These are phyloP conservation scores for Latrodectus elegans DNA, from an alignment of 2,888 invertebrate genomes.

Conservation along the genomic window DNA sequence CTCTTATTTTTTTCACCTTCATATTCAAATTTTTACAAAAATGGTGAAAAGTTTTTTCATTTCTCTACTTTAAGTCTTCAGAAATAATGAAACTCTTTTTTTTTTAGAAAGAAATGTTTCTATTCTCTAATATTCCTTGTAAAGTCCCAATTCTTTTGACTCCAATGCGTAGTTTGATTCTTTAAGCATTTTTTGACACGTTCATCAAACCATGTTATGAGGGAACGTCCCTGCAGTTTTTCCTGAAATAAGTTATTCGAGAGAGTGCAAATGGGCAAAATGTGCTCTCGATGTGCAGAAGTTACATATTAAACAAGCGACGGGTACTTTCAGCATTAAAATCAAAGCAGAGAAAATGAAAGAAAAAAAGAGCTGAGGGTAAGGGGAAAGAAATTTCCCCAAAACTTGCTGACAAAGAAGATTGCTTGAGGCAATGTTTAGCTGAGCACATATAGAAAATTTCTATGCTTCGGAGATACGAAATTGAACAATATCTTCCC, in stretches of 20 bases:
- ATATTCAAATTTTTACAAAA: no score
- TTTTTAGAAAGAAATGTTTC: background rate
- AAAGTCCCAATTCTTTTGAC: background rate
- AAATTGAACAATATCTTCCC: constrained; percentile 62
- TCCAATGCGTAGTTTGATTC: background rate
- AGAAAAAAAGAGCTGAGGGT: background rate
- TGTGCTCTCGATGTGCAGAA: background rate
- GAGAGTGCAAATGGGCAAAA: background rate
- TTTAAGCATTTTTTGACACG: constrained; percentile 9
- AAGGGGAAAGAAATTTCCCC: constrained; percentile 29
- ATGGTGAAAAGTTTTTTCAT: no score
- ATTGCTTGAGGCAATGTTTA: constrained; percentile 54
- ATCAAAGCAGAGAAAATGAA: constrained; percentile 17
- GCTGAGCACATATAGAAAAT: constrained; percentile 60
- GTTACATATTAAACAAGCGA: constrained; percentile 55
- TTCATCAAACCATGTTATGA: background rate
- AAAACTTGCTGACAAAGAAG: constrained; percentile 64
- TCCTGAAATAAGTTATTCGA: background rate
- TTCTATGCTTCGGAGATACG: constrained; percentile 34
- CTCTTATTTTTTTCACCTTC: no score
- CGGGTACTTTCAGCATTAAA: constrained; percentile 43
- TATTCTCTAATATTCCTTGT: no score
- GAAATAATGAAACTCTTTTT: constrained; percentile 4
- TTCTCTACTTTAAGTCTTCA: background rate
- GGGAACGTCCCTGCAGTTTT: background rate